Evolutionary conservation across 2,113 vertebrate species (phyloP).

Genomic region (Syngnathus typhle): DNA sequence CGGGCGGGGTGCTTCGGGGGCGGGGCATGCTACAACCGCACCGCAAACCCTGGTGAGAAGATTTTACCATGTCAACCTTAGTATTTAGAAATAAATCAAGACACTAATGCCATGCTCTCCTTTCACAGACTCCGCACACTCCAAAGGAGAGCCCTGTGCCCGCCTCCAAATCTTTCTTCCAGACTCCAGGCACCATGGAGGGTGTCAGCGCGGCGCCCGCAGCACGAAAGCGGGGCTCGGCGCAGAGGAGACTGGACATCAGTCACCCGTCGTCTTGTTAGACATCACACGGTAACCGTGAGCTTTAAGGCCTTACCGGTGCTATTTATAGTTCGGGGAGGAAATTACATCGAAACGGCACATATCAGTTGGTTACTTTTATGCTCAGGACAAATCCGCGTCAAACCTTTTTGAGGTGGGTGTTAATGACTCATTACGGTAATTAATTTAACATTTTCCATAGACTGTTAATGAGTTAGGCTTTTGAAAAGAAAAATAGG

Average conservation of each 20-base stretch:
- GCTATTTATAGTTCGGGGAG: not conserved
- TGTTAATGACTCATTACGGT: too few species aligned
- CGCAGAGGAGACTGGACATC: constrained; percentile 85
- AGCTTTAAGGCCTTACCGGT: not conserved
- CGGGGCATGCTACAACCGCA: constrained; percentile 32
- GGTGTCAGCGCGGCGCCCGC: constrained; percentile 38
- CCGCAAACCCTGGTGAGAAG: constrained; percentile 46
- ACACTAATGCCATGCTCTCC: not conserved
- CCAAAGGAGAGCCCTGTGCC: constrained; percentile 71
- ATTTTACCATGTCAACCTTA: not conserved
- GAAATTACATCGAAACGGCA: not conserved
- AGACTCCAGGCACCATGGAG: constrained; percentile 76
- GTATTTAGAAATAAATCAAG: not conserved
- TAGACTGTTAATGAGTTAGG: not conserved
- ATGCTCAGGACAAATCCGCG: too few species aligned
- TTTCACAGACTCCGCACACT: constrained; percentile 71
- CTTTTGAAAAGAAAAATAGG: not conserved
- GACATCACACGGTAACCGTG: not conserved
- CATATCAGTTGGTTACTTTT: too few species aligned
- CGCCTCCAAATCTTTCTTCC: constrained; percentile 80
- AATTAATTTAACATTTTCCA: too few species aligned
- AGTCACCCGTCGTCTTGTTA: constrained; percentile 64
- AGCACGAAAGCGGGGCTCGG: constrained; percentile 71
- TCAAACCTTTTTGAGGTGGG: too few species aligned
- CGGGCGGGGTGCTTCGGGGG: constrained; percentile 10